Evolutionary conservation across 2,113 vertebrate genomes (phyloP).

Genomic region (Otis tarda): DNA sequence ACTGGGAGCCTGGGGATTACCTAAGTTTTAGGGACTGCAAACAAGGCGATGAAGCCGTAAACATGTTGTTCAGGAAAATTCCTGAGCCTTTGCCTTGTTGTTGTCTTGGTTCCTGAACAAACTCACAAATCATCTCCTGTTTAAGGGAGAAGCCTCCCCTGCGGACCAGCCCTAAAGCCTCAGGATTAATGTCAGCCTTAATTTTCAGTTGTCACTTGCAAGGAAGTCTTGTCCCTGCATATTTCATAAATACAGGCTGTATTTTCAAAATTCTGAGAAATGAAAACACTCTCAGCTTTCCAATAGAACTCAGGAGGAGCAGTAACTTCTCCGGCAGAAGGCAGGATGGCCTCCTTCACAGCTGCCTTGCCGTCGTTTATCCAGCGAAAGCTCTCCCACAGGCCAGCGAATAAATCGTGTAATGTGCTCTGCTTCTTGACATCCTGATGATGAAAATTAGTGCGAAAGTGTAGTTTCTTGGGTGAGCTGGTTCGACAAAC

Average conservation of each 20-base stretch:
- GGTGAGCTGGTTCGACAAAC: neutral
- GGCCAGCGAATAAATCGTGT: neutral
- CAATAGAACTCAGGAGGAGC: neutral
- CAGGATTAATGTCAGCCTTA: constrained; percentile 18
- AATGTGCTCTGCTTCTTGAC: neutral
- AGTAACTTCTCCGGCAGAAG: constrained; percentile 22
- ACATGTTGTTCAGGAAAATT: neutral
- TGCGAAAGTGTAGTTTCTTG: neutral
- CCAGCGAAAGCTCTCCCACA: neutral
- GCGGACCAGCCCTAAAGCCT: neutral
- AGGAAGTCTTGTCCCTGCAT: neutral
- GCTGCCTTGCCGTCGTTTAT: neutral
- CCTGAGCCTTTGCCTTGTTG: neutral
- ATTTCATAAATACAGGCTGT: constrained; percentile 1
- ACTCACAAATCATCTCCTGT: neutral
- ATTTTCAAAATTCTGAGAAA: constrained; percentile 14
- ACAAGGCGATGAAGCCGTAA: neutral
- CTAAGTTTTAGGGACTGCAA: neutral
- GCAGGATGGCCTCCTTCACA: constrained; percentile 24
- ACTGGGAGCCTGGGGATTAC: neutral
- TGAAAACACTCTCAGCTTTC: neutral
- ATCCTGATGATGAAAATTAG: neutral
- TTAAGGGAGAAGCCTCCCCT: neutral
- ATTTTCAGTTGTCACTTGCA: constrained; percentile 15
- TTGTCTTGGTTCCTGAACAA: neutral